Conservation (phyloP, 1,140 invertebrate genomes). For the Drosophila pallidifrons region DNA sequence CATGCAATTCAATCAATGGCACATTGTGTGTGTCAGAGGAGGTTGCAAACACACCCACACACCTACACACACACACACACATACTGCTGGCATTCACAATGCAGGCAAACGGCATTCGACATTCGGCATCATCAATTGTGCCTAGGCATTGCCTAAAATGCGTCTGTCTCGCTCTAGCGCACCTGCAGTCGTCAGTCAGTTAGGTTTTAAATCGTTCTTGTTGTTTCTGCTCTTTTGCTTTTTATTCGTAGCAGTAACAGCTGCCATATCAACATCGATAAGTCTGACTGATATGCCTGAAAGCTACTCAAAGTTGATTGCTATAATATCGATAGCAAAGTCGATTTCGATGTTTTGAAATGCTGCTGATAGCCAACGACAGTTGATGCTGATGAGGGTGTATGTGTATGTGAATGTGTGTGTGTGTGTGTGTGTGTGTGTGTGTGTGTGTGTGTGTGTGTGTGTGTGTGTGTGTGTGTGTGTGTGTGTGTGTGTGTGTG, state of each 20-base stretch:
- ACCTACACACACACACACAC: conserved; percentile 10
- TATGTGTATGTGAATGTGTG: neutral
- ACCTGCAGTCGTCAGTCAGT: conserved; percentile 17
- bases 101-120: too few species aligned
- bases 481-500: neutral
- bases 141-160: conserved; percentile 28
- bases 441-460: neutral
- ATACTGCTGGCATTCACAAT: conserved; percentile 37
- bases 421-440: neutral
- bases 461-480: neutral
- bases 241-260: neutral
- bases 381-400: conserved; percentile 31
- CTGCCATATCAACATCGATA: conserved; percentile 26
- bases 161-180: neutral
- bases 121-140: conserved; percentile 31
- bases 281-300: conserved; percentile 36
- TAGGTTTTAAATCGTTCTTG: neutral
- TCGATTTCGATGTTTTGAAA: conserved; percentile 17
- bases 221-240: conserved; percentile 7
- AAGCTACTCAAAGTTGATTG: conserved; percentile 29
- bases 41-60: too few species aligned
- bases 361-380: conserved; percentile 21
- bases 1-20: conserved; percentile 79
- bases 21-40: conserved; percentile 57
- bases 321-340: conserved; percentile 42